Conservation (phyloP, 2,113 vertebrate species). For the Sprattus sprattus region DNA sequence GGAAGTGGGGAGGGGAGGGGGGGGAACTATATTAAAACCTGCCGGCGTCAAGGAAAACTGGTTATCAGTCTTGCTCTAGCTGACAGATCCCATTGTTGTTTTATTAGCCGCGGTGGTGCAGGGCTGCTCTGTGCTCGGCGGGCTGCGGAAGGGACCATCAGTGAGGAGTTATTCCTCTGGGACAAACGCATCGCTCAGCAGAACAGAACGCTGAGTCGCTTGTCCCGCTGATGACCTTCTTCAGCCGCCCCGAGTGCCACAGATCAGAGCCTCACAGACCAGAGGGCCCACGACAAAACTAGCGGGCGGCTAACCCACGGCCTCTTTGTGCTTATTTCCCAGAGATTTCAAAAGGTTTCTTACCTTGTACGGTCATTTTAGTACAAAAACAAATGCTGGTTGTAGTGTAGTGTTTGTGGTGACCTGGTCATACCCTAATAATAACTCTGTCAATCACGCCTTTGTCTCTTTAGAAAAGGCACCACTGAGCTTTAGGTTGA, state of each 20-base stretch:
- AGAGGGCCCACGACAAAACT: neutral
- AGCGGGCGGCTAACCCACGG: neutral
- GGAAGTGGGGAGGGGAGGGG: neutral
- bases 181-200: neutral
- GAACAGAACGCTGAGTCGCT: slow-evolving; percentile 6
- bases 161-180: slow-evolving; percentile 5
- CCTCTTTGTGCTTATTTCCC: neutral
- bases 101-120: neutral
- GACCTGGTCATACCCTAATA: neutral
- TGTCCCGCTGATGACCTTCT: neutral
- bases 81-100: slow-evolving; percentile 13
- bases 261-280: neutral
- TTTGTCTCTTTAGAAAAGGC: neutral
- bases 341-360: neutral
- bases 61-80: neutral
- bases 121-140: neutral
- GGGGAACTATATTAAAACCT: slow-evolving; percentile 6
- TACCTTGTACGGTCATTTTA: neutral
- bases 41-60: neutral
- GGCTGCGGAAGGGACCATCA: neutral
- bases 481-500: neutral
- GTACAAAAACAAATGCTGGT: neutral
- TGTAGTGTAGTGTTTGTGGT: neutral
- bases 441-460: neutral
- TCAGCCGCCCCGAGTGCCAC: neutral